Base-by-base conservation (phyloP, 2,113 vertebrate genomes). In the Anhinga anhinga region DNA sequence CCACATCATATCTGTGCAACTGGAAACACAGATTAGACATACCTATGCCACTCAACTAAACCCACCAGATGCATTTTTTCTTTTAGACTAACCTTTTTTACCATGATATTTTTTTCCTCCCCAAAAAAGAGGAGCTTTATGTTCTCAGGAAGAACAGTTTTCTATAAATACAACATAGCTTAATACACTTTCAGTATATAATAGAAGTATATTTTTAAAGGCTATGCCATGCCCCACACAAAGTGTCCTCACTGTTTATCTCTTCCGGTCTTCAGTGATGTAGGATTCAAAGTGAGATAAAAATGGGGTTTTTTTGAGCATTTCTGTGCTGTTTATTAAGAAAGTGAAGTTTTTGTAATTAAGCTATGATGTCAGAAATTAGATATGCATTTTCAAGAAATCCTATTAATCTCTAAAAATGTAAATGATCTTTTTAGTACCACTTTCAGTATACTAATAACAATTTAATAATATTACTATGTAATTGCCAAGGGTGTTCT, bases 301-400 rank as follows among this genome's bases (percentile, higher is more conserved):
- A 95, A 63, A 5, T 30, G 15, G 40, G 82, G 90, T 6, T 22
- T 92, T 92, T 91, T 91, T 71, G 1, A 71, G 45, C 15, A 22
- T 58, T 94, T 76, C 26, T 71, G 6, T 76, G 73, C 21, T 84
- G 11, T 49, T 89, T 71, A 91, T 89, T 74, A 91, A 62, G 77
- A 90, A 93, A 93, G 40, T 20, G 21, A 83, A 58, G 13, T 84
- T 90, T 88, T 92, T 10, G 21, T 92, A 90, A 94, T 95, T 93
- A 65, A 19, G 13, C 40, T 52, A 19, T 62, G 58, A 67, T 84
- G 55, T 29, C 55, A 92, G 61, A 78, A 86, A 78, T 26, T 38
- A 73, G 63, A 38, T 81, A 66, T 23, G 63, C 58, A 88, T 73
- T n/a, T n/a, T n/a, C 45, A 84, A 55, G 50, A 80, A 96, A 84